These are phyloP conservation scores for Sinocyclocheilus anshuiensis DNA, from an alignment of 2,113 vertebrate genomes.

Conservation along the genomic window DNA sequence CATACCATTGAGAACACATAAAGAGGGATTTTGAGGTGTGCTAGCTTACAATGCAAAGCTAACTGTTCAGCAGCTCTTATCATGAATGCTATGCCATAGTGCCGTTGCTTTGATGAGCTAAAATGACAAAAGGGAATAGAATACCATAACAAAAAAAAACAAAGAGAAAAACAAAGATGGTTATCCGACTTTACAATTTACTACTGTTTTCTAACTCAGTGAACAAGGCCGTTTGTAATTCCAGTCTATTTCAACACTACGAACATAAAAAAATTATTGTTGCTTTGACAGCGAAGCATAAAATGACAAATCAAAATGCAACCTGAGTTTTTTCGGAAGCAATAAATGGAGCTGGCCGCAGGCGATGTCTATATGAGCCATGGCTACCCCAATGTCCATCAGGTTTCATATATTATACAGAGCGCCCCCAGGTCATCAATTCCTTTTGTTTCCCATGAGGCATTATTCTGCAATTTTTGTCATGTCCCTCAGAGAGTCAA, in stretches of 20 bases:
- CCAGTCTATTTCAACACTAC: neutral
- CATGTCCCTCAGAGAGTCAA: conserved; percentile 46
- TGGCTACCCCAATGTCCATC: conserved; percentile 21
- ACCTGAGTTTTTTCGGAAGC: conserved; percentile 14
- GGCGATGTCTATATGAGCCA: conserved; percentile 59
- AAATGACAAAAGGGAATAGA: conserved; percentile 37
- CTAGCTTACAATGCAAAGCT: conserved; percentile 42
- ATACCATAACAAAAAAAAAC: neutral
- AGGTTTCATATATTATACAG: conserved; percentile 59
- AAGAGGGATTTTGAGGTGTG: conserved; percentile 44
- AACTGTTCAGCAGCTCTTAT: conserved; percentile 40
- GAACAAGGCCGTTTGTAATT: conserved; percentile 19
- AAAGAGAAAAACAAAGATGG: conserved; percentile 3
- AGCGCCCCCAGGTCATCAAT: conserved; percentile 43
- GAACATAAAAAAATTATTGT: conserved; percentile 3
- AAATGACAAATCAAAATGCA: conserved; percentile 40
- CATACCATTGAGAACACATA: conserved; percentile 46
- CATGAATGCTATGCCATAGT: conserved; percentile 29
- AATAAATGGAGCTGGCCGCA: conserved; percentile 39
- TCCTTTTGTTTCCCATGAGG: conserved; percentile 44
- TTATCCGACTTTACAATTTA: conserved; percentile 28
- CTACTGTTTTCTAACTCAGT: conserved; percentile 25
- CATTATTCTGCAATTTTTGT: conserved; percentile 42
- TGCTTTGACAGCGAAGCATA: conserved; percentile 13
- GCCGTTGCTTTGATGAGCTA: conserved; percentile 31